A percentile compares a stretch with the other conserved stretches of the same genome.
These are phyloP conservation scores for Engraulis encrasicolus DNA, from an alignment of 2,113 vertebrate species.

Conservation along the genomic window DNA sequence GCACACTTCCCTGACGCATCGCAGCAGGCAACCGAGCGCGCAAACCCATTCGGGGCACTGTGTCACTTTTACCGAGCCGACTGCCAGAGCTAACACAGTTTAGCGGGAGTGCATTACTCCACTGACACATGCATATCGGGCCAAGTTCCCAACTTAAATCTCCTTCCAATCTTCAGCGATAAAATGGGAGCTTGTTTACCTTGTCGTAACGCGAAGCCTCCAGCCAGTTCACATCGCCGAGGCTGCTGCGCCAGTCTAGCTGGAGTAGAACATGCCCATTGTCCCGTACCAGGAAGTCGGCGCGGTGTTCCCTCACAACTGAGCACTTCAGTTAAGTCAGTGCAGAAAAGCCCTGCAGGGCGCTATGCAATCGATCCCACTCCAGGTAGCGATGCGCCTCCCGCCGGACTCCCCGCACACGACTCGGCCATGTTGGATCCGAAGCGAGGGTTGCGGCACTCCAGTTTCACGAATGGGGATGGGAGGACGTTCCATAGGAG, in stretches of 20 bases:
- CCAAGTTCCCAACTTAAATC: constrained; percentile 54
- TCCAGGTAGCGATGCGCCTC: constrained; percentile 75
- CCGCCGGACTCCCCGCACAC: constrained; percentile 61
- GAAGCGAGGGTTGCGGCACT: constrained; percentile 18
- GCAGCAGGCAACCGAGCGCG: not conserved
- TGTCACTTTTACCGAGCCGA: not conserved
- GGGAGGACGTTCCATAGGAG: too few relatives aligned
- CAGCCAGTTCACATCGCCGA: constrained; percentile 57
- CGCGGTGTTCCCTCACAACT: constrained; percentile 46
- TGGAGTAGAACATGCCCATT: constrained; percentile 54
- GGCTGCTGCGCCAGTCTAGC: constrained; percentile 32
- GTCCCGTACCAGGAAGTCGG: constrained; percentile 77
- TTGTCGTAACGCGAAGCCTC: constrained; percentile 55
- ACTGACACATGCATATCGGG: constrained; percentile 40
- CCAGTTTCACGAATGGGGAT: constrained; percentile 4
- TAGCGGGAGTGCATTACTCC: not conserved
- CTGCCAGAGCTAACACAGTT: constrained; percentile 17
- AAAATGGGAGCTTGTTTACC: constrained; percentile 58
- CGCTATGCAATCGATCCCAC: constrained; percentile 48
- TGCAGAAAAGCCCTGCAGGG: constrained; percentile 60
- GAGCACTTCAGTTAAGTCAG: constrained; percentile 66
- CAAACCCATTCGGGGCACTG: not conserved
- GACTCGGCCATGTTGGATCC: constrained; percentile 32
- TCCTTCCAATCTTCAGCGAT: constrained; percentile 1
- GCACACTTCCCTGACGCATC: not conserved